phyloP scores from a whole-genome alignment of 1,140 invertebrate genomes.

The Protaetia brevitarsis region DNA sequence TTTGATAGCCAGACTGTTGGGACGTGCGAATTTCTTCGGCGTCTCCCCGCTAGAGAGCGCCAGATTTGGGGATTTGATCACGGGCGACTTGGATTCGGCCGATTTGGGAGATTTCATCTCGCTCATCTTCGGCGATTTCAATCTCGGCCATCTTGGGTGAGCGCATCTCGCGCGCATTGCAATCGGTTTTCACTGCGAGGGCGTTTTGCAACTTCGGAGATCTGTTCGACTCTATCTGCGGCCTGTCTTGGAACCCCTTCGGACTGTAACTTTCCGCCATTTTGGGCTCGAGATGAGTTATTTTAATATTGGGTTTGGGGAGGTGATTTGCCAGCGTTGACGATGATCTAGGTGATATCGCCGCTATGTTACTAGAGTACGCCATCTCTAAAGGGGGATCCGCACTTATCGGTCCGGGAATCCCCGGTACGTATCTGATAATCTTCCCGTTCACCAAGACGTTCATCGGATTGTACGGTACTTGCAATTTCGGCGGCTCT shows the following conservation, averaged over 20 bases:
- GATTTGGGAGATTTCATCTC: constrained; percentile 15
- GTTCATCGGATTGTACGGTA: constrained; percentile 63
- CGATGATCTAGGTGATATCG: not conserved
- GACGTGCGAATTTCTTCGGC: constrained; percentile 67
- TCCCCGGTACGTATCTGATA: constrained; percentile 80
- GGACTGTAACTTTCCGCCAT: not conserved
- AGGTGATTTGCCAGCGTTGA: not conserved
- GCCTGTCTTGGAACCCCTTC: not conserved
- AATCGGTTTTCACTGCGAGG: constrained; percentile 13
- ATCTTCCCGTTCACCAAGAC: constrained; percentile 63
- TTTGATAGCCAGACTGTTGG: constrained; percentile 75
- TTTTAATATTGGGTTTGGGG: constrained; percentile 6
- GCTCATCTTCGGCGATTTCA: constrained; percentile 16
- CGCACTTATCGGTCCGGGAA: constrained; percentile 66
- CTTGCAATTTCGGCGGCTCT: not conserved
- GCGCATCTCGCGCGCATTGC: constrained; percentile 2
- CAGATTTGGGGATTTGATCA: constrained; percentile 2
- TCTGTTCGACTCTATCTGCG: not conserved
- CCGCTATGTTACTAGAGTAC: constrained; percentile 23
- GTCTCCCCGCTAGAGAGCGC: constrained; percentile 25
- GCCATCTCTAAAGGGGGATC: constrained; percentile 34
- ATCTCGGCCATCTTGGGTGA: not conserved
- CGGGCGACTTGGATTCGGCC: constrained; percentile 15
- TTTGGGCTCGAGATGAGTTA: constrained; percentile 1
- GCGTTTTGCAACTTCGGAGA: constrained; percentile 3